Evolutionary conservation across 2,797 vertebrate genomes (phyloP), one percentile per base, ranked within the genome.

Genomic region (Myotis vivesi): DNA sequence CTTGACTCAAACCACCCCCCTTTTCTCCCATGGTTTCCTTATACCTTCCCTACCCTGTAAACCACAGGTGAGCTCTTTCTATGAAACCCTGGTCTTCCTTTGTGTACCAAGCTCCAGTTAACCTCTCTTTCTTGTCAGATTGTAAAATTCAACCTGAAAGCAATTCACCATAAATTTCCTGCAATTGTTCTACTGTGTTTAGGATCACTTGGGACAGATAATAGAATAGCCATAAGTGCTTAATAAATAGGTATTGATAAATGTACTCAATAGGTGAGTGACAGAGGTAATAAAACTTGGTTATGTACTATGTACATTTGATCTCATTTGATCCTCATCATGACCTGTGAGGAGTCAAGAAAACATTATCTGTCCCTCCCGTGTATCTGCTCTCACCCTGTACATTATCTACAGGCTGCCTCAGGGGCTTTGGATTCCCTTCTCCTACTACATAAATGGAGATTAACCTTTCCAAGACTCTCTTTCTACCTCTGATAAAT

Each of bases 401-500:
- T 20, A 36, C 1, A 0, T 15, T 75, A 49, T 53, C 66, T 51
- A 3, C 3, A 71, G 19, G 2, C 2, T 85, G 41, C 25, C 9
- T 36, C 19, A 0, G 28, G 12, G 36, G 4, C 23, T 49, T 55
- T 57, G 6, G 1, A 36, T 23, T 79, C n/a, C 80, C n/a, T 82
- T 53, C 13, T 8, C 25, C 38, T 44, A n/a, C 28, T 44, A 2
- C 19, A 19, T 9, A 30, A 23, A n/a, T 57, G 20, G 53, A 19
- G 51, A 28, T 53, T 68, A 15, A n/a, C 0, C 33, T 76, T 75
- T 51, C 81, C 49, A 5, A 25, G 36, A 7, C 33, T 59, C 6
- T 38, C n/a, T 62, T 93, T 80, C 38, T 95, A 17, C 64, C 53
- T 95, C 57, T 82, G 53, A 71, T 36, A 85, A 92, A 66, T 51